A percentile compares a stretch with the other conserved stretches of the same genome.
Conservation (phyloP, 2,113 vertebrate genomes). For the Petaurus breviceps region DNA sequence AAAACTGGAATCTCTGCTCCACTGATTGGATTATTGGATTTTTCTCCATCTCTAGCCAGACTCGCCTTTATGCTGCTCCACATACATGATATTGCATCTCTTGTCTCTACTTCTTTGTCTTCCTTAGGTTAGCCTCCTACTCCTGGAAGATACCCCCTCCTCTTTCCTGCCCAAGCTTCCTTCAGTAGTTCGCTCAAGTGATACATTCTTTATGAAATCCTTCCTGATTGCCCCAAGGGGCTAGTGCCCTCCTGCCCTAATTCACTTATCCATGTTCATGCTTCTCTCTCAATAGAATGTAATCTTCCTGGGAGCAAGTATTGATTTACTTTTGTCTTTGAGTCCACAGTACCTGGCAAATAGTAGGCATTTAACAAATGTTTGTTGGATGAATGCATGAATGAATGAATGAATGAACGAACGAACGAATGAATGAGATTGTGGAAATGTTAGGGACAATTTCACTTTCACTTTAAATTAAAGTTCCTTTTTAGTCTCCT, state of each 20-base stretch:
- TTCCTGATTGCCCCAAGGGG: not conserved
- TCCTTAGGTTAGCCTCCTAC: not conserved
- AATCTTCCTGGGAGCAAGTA: not conserved
- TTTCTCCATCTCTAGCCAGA: not conserved
- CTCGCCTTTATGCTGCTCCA: not conserved
- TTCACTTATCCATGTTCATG: not conserved
- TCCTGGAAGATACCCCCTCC: not conserved
- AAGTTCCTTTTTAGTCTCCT: constrained; percentile 44
- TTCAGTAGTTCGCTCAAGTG: not conserved
- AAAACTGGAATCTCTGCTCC: not conserved
- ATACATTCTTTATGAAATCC: not conserved
- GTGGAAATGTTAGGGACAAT: not conserved
- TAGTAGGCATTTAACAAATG: not conserved
- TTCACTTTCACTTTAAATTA: constrained; percentile 35
- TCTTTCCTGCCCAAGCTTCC: not conserved
- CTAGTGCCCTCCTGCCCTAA: not conserved
- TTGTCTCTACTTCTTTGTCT: not conserved
- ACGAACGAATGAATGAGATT: not conserved
- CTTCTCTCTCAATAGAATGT: not conserved
- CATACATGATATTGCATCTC: not conserved
- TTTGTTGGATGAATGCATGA: not conserved
- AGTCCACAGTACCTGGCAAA: not conserved
- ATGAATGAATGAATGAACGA: not conserved
- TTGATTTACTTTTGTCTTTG: not conserved
- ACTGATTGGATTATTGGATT: not conserved